A percentile compares a stretch with the other conserved stretches of the same genome.
Evolutionary conservation across 2,888 invertebrate species (phyloP).

Genomic region (Melitaea athalia): DNA sequence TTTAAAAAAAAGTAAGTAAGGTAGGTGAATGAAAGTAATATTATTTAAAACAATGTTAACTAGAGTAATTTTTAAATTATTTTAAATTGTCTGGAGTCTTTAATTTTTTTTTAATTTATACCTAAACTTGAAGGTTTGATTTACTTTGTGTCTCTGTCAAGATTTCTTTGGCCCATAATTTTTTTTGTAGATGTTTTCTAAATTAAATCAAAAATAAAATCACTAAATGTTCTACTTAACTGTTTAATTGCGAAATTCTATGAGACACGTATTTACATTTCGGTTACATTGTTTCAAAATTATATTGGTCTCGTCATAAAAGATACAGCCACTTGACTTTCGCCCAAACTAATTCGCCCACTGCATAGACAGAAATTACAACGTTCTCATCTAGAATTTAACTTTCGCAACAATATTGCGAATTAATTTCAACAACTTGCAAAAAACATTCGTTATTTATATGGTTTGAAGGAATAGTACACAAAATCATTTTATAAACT

Average conservation of each 20-base stretch:
- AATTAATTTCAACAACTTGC: slow-evolving; percentile 11
- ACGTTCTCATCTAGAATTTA: slow-evolving; percentile 48
- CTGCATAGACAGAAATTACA: slow-evolving; percentile 59
- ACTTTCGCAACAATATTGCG: slow-evolving; percentile 44
- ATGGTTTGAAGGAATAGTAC: slow-evolving; percentile 1
- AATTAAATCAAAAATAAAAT: neutral
- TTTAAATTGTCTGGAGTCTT: no score
- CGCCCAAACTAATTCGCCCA: slow-evolving; percentile 61
- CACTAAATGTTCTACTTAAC: slow-evolving; percentile 41
- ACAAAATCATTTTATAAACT: neutral
- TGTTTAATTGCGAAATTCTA: slow-evolving; percentile 61
- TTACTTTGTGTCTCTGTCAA: no score
- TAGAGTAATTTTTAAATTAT: no score
- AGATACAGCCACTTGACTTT: slow-evolving; percentile 61
- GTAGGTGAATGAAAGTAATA: no score
- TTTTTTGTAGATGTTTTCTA: no score
- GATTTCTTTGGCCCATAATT: no score
- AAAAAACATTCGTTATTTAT: slow-evolving; percentile 1
- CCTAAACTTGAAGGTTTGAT: no score
- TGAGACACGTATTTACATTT: slow-evolving; percentile 61
- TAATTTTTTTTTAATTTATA: no score
- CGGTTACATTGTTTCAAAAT: slow-evolving; percentile 73
- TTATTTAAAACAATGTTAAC: no score
- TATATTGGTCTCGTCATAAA: slow-evolving; percentile 66
- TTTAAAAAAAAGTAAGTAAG: no score